phyloP scores from a whole-genome alignment of 1,140 invertebrate genomes.

The Oedothorax gibbosus region DNA sequence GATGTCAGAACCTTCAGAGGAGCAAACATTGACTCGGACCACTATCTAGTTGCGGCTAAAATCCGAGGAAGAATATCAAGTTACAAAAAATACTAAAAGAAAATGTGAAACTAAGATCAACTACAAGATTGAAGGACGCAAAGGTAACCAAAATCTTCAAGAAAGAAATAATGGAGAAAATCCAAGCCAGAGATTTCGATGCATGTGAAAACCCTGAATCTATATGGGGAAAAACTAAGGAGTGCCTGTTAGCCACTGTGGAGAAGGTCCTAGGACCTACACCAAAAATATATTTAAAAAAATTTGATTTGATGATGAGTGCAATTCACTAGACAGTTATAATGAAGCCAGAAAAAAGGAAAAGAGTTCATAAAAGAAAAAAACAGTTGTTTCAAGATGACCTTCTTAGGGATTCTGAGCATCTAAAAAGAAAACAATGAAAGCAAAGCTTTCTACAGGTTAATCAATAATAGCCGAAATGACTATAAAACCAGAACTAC shows the following conservation, averaged over 20 bases:
- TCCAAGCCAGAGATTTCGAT: no score
- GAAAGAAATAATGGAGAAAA: no score
- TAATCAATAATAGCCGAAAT: not conserved
- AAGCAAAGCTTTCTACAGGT: not conserved
- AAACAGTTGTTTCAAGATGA: not conserved
- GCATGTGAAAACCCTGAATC: not conserved
- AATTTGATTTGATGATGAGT: constrained; percentile 3
- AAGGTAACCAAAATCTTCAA: not conserved
- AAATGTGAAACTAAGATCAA: not conserved
- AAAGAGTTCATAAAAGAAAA: not conserved
- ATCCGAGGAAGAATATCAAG: constrained; percentile 7
- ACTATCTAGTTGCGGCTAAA: not conserved
- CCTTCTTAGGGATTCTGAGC: not conserved
- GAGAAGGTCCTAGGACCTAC: not conserved
- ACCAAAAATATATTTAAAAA: not conserved
- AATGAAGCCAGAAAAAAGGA: not conserved
- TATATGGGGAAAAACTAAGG: not conserved
- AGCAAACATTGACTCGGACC: constrained; percentile 10
- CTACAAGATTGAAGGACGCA: constrained; percentile 4
- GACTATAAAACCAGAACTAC: not conserved
- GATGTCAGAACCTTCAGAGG: not conserved
- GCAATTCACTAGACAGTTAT: not conserved
- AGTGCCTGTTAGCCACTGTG: not conserved
- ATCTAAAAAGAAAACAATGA: not conserved
- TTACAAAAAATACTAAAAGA: not conserved